Evolutionary conservation across 2,113 vertebrate species (phyloP), one percentile per base, ranked within the genome.

Genomic region (Cynocephalus volans): DNA sequence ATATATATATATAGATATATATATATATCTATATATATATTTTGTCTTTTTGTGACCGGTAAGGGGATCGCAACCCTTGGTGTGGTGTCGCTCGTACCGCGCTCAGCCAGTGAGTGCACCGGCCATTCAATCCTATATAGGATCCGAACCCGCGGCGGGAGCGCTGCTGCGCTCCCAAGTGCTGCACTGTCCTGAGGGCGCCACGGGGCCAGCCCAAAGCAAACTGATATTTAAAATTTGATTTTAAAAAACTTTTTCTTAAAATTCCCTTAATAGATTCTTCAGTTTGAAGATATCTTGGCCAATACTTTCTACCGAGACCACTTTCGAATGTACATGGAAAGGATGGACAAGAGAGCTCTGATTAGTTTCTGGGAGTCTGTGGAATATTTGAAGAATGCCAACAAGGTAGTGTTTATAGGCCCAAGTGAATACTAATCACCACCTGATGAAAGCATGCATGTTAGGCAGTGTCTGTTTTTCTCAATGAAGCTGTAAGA

Each of bases 281-380:
- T 99, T 97, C 99, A 99, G 96, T 99, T 99, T 96, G 99, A 99
- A 82, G 99, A 99, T 95, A 99, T 99, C 98, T 98, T 99, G 98
- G 98, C 98, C 82, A 99, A 98, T 87, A 96, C 99, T 67, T 98
- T 98, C 11, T 99, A 99, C 97, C 98, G 99, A 97, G 99, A 99
- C 58, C 99, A 99, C 84, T 99, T 99, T 94, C 98, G 98, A 92
- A 98, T 98, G 88, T 99, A 99, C 98, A 99, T 99, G 99, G 99
- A 99, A 97, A 99, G 99, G 93, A 99, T 99, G 93, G 99, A 99
- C 97, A 99, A 99, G 98, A 98, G 99, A 95, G 98, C 99, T 98
- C 98, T 99, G 94, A 99, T 99, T 0, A 98, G 99, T 97, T 99
- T 99, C 96, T 99, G 99, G 99, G 99, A 99, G 96, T 99, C 99